phyloP scores from a whole-genome alignment of 2,113 vertebrate species.

The Muscicapa adusta region DNA sequence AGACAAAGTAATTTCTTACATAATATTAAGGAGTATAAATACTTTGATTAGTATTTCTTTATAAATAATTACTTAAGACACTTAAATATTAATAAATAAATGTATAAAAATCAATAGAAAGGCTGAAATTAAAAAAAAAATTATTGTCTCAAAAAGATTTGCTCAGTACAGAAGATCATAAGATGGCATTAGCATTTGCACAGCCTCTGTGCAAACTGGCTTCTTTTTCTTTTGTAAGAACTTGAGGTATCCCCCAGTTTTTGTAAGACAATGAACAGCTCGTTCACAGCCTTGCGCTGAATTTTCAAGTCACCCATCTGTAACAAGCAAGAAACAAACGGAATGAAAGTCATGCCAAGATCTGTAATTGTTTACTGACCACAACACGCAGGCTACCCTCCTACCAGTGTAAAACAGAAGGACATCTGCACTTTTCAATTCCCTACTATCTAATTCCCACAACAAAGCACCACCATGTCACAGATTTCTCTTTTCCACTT shows the following conservation, averaged over 20 bases:
- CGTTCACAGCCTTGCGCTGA: constrained; percentile 72
- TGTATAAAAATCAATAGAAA: constrained; percentile 19
- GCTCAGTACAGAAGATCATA: background rate
- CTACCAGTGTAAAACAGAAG: background rate
- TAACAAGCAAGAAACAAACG: background rate
- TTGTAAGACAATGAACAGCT: constrained; percentile 50
- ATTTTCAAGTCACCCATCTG: constrained; percentile 64
- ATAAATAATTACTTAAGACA: constrained; percentile 74
- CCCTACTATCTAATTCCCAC: background rate
- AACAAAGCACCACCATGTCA: background rate
- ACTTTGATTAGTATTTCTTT: constrained; percentile 36
- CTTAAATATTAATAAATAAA: constrained; percentile 83
- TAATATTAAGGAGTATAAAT: constrained; percentile 69
- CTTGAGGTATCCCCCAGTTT: background rate
- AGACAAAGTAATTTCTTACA: constrained; percentile 41
- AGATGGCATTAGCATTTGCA: constrained; percentile 4
- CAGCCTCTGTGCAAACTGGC: constrained; percentile 26
- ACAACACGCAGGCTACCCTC: background rate
- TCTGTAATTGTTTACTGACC: background rate
- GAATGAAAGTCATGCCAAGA: background rate
- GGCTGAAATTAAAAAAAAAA: background rate
- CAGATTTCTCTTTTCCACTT: background rate
- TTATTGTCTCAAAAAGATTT: background rate
- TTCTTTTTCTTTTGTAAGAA: constrained; percentile 58
- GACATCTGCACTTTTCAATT: background rate